phyloP scores from a whole-genome alignment of 37 sponge, comb jelly and placozoan genomes.

The Beroe ovata region DNA sequence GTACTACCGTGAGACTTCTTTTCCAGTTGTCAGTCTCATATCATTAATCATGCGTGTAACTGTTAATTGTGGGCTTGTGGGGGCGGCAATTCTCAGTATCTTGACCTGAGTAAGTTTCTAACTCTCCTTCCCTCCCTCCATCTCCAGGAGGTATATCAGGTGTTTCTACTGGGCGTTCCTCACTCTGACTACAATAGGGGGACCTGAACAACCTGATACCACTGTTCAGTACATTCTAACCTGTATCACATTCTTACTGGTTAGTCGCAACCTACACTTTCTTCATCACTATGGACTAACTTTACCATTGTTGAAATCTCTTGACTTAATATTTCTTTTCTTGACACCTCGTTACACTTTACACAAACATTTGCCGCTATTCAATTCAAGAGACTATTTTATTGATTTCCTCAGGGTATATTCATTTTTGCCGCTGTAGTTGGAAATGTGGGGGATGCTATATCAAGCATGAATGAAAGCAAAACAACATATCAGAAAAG shows the following conservation, averaged over 20 bases:
- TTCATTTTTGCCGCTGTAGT: slow-evolving; percentile 94
- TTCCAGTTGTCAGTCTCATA: too few species aligned
- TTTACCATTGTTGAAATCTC: too few species aligned
- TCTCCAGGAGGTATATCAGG: slow-evolving; percentile 77
- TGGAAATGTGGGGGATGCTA: slow-evolving; percentile 87
- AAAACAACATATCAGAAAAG: slow-evolving; percentile 79
- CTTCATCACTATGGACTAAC: too few species aligned
- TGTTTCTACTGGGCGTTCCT: slow-evolving; percentile 92
- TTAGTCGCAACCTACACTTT: too few species aligned
- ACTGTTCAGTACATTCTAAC: slow-evolving; percentile 82
- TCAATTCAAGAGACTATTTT: too few species aligned
- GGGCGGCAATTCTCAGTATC: not conserved
- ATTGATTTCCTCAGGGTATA: slow-evolving; percentile 74
- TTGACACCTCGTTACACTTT: too few species aligned
- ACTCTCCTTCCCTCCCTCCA: not conserved
- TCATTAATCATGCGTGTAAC: too few species aligned
- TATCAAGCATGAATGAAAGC: slow-evolving; percentile 87
- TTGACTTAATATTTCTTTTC: too few species aligned
- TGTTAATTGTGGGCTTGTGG: too few species aligned
- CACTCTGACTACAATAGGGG: slow-evolving; percentile 94
- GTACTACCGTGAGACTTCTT: too few species aligned
- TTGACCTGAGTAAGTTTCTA: not conserved
- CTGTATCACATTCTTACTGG: slow-evolving; percentile 78
- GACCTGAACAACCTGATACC: slow-evolving; percentile 76
- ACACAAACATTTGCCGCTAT: too few species aligned